These are phyloP conservation scores for Helicoverpa assulta DNA, from an alignment of 2,888 invertebrate genomes.

Conservation along the genomic window DNA sequence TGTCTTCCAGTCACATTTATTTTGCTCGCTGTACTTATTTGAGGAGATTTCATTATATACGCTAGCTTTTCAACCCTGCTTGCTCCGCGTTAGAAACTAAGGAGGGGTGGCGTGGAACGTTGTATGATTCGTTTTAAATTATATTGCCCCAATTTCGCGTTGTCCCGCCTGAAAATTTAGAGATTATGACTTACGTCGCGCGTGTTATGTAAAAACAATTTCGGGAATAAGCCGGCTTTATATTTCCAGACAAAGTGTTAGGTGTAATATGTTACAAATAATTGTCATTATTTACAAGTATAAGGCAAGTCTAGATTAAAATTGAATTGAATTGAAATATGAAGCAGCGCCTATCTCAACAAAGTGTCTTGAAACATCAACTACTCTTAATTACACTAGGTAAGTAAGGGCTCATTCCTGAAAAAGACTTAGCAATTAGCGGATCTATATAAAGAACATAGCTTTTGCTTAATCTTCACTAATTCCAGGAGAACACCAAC, in stretches of 20 bases:
- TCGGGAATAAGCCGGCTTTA: constrained; percentile 19
- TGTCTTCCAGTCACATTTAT: constrained; percentile 67
- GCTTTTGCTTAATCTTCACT: constrained; percentile 12
- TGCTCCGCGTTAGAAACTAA: constrained; percentile 48
- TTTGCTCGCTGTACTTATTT: constrained; percentile 73
- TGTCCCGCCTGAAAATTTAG: constrained; percentile 55
- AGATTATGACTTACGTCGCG: constrained; percentile 50
- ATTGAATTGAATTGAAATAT: too few species aligned
- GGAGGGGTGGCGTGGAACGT: constrained; percentile 51
- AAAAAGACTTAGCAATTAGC: constrained; percentile 24
- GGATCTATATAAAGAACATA: constrained; percentile 11
- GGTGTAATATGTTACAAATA: too few species aligned
- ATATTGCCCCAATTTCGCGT: constrained; percentile 64
- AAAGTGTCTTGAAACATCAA: neutral
- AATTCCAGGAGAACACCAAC: constrained; percentile 20
- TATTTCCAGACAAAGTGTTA: constrained; percentile 20
- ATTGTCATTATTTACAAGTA: too few species aligned
- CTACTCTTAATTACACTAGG: neutral
- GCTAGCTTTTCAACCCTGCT: constrained; percentile 69
- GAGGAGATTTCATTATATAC: constrained; percentile 77
- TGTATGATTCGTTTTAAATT: constrained; percentile 69
- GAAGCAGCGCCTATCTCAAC: too few species aligned
- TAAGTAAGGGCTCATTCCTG: neutral
- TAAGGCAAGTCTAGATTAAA: too few species aligned
- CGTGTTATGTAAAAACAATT: constrained; percentile 50